Percentiles rank a stretch among this genome's conserved stretches.
Conservation (phyloP, 2,797 vertebrate species). For the Dendrocincla tyrannina region DNA sequence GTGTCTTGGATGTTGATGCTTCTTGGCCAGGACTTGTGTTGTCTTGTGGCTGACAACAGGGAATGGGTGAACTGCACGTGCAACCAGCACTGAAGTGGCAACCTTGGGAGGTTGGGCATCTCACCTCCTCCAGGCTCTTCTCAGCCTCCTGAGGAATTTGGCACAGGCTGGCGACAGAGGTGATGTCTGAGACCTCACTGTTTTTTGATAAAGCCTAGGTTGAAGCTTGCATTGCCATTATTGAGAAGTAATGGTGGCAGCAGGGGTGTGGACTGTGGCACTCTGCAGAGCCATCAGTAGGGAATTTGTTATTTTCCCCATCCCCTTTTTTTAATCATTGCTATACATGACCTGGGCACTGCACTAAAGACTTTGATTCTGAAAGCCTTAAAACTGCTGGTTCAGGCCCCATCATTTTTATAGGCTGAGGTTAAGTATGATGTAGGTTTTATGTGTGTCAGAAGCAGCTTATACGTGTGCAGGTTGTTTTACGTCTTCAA, state of each 20-base stretch:
- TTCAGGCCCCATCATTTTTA: not conserved
- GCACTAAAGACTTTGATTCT: not conserved
- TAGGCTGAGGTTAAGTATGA: not conserved
- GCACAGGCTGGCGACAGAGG: not conserved
- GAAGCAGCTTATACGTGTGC: not conserved
- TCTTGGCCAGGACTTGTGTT: not conserved
- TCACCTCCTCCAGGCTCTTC: not conserved
- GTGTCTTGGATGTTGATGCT: fast-evolving
- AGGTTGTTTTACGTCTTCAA: conserved; percentile 2
- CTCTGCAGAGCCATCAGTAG: not conserved
- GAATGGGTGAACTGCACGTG: not conserved
- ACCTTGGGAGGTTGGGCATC: not conserved
- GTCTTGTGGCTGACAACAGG: not conserved
- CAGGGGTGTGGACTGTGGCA: not conserved
- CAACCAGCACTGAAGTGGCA: not conserved
- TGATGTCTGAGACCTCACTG: not conserved
- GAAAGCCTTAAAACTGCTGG: conserved; percentile 11
- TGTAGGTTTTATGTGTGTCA: not conserved
- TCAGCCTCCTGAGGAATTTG: not conserved
- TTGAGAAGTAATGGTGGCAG: not conserved
- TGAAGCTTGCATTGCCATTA: not conserved
- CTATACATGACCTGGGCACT: not conserved
- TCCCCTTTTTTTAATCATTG: not conserved
- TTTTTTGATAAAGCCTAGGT: not conserved
- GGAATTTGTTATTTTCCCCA: not conserved